These are phyloP conservation scores for Parascotia fuliginaria DNA, from an alignment of 2,888 invertebrate species.

Conservation along the genomic window DNA sequence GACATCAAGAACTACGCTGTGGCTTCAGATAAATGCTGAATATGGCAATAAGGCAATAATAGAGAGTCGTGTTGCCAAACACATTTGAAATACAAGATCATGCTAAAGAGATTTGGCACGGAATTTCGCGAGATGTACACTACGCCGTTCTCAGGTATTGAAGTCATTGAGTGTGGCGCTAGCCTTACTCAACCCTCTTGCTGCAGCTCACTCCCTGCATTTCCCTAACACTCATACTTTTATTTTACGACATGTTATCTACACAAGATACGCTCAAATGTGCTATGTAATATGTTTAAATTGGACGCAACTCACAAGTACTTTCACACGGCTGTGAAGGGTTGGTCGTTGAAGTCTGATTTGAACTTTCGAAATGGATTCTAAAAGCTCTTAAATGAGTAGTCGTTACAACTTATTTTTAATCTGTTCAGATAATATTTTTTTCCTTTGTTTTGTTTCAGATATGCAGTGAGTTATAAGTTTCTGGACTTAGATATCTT, in stretches of 20 bases:
- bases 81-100: slow-evolving; percentile 27
- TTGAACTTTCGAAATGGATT: slow-evolving; percentile 30
- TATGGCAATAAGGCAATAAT: slow-evolving; percentile 42
- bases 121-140: slow-evolving; percentile 23
- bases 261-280: slow-evolving; percentile 65
- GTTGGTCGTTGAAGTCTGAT: slow-evolving; percentile 31
- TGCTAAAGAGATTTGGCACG: slow-evolving; percentile 32
- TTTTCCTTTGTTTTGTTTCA: slow-evolving; percentile 34
- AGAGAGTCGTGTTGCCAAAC: slow-evolving; percentile 33
- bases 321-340: slow-evolving; percentile 33
- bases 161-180: slow-evolving; percentile 32
- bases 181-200: slow-evolving; percentile 49
- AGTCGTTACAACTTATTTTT: not conserved
- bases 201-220: slow-evolving; percentile 46
- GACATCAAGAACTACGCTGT: slow-evolving; percentile 63
- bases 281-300: slow-evolving; percentile 61
- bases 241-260: slow-evolving; percentile 73
- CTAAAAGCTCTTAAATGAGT: slow-evolving; percentile 22
- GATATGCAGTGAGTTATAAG: slow-evolving; percentile 19
- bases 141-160: slow-evolving; percentile 20
- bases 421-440: slow-evolving; percentile 7
- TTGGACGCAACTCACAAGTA: slow-evolving; percentile 57
- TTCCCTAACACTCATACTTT: slow-evolving; percentile 56
- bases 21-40: slow-evolving; percentile 49
- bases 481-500: not conserved